Percentiles rank a stretch among this genome's conserved stretches.
These are phyloP conservation scores for Thaleichthys pacificus DNA, from an alignment of 2,797 vertebrate genomes.

Conservation along the genomic window DNA sequence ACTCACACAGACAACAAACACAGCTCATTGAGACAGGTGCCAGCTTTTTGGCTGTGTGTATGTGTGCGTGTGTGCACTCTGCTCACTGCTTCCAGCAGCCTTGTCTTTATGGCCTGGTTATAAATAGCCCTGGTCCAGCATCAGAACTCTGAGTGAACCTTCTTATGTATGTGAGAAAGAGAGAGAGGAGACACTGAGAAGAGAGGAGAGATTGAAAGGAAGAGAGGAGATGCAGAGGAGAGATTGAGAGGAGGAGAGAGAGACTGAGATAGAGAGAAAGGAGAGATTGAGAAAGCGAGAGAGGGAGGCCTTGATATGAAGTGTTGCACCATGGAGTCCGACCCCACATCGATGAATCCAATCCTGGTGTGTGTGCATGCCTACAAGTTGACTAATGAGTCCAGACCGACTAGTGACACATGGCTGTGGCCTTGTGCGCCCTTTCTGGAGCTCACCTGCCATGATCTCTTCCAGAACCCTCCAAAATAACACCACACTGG, in stretches of 20 bases:
- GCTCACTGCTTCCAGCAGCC: slow-evolving; percentile 22
- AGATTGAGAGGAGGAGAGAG: neutral
- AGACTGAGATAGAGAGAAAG: neutral
- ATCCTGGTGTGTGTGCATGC: slow-evolving; percentile 36
- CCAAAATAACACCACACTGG: slow-evolving; percentile 58
- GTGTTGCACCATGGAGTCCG: slow-evolving; percentile 12
- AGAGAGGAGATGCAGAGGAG: neutral
- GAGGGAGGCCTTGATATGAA: neutral
- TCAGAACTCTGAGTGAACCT: slow-evolving; percentile 67
- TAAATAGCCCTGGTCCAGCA: slow-evolving; percentile 66
- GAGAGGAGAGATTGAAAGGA: neutral
- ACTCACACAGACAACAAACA: slow-evolving; percentile 27
- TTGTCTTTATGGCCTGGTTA: slow-evolving; percentile 64
- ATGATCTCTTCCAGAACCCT: slow-evolving; percentile 55
- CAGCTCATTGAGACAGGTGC: slow-evolving; percentile 16
- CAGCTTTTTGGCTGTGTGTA: slow-evolving; percentile 7
- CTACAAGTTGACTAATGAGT: slow-evolving; percentile 59
- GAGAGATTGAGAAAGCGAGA: neutral
- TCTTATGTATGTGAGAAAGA: slow-evolving; percentile 3
- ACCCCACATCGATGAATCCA: slow-evolving; percentile 33
- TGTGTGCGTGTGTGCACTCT: slow-evolving; percentile 14
- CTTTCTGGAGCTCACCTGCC: slow-evolving; percentile 75
- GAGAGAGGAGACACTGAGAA: neutral
- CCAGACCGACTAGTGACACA: slow-evolving; percentile 66
- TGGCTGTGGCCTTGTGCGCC: slow-evolving; percentile 59